Conservation (phyloP, 2,113 vertebrate species). For the Lanius collurio region DNA sequence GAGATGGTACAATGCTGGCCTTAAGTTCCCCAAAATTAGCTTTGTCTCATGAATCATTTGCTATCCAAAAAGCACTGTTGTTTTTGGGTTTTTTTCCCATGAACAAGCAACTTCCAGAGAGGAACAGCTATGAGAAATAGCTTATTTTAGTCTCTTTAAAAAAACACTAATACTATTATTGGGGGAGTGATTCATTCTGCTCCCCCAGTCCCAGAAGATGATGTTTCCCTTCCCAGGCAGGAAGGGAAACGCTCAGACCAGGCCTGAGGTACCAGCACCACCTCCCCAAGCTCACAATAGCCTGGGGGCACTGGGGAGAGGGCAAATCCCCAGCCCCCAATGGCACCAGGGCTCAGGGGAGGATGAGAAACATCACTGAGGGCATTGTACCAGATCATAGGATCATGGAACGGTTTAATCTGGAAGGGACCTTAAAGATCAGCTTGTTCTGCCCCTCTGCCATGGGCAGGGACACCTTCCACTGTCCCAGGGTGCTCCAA, state of each 20-base stretch:
- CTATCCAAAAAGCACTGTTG: neutral
- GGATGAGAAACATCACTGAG: neutral
- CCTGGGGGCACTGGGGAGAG: rapidly evolving
- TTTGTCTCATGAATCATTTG: neutral
- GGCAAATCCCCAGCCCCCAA: neutral
- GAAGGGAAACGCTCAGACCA: neutral
- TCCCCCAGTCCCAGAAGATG: neutral
- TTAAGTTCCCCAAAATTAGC: neutral
- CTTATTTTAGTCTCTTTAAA: neutral
- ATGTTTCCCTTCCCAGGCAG: neutral
- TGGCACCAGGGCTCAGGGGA: neutral
- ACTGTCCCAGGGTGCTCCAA: neutral
- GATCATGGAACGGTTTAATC: neutral
- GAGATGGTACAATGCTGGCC: neutral
- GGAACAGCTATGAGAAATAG: neutral
- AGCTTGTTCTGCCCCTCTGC: rapidly evolving
- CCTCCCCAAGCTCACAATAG: rapidly evolving
- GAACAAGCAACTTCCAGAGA: neutral
- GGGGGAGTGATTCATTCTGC: neutral
- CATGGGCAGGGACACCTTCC: neutral
- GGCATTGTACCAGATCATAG: neutral
- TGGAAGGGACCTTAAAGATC: neutral
- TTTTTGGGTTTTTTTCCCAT: neutral
- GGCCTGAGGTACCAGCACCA: neutral
- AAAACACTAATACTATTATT: neutral